Conservation (phyloP, 2,888 invertebrate genomes). For the Epistrophe grossulariae region DNA sequence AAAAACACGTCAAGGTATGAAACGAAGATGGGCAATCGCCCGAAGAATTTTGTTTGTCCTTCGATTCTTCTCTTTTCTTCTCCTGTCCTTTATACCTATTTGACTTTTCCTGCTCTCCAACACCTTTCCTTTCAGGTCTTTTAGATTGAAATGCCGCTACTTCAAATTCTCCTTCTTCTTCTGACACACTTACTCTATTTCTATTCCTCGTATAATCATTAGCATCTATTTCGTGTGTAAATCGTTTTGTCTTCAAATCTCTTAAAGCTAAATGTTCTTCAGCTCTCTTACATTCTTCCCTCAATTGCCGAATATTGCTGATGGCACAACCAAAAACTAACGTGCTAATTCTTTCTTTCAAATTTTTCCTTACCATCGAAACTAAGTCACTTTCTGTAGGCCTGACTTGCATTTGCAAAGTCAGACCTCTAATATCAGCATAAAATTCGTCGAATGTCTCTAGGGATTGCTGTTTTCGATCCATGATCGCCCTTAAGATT, state of each 20-base stretch:
- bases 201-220: too few species aligned
- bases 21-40: background rate
- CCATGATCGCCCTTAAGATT: background rate
- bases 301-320: background rate
- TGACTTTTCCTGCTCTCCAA: too few species aligned
- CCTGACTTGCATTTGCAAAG: background rate
- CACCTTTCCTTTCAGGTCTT: too few species aligned
- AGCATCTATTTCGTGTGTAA: too few species aligned
- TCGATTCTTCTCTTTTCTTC: too few species aligned
- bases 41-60: too few species aligned
- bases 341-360: background rate
- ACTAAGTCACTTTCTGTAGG: background rate
- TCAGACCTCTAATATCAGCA: background rate
- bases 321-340: conserved; percentile 12
- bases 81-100: too few species aligned
- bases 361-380: background rate
- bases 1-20: conserved; percentile 22
- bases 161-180: too few species aligned
- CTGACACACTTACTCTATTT: too few species aligned
- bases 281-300: background rate
- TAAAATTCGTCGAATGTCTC: background rate
- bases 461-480: background rate
- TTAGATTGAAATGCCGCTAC: too few species aligned
- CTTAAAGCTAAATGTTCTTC: background rate
- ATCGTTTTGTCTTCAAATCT: too few species aligned